A percentile compares a stretch with the other conserved stretches of the same genome.
Evolutionary conservation across 1,140 invertebrate genomes (phyloP).

Genomic region (Phymorhynchus buccinoides): DNA sequence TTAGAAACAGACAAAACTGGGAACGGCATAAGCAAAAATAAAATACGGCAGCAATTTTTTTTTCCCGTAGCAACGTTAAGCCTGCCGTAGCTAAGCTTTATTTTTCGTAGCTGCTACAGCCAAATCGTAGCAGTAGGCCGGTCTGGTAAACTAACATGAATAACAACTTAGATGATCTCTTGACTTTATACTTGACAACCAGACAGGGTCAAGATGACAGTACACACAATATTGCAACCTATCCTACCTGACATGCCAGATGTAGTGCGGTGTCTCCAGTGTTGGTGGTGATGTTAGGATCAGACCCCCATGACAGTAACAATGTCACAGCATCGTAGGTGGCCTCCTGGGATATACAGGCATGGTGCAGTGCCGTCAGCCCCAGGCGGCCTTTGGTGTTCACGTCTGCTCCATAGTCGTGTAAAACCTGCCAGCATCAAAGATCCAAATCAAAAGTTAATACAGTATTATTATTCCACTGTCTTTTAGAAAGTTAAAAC

Average conservation of each 20-base stretch:
- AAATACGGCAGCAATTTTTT: too few species aligned
- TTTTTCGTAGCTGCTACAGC: too few species aligned
- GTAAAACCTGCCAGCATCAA: conserved; percentile 43
- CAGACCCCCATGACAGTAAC: conserved; percentile 37
- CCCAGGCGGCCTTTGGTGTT: conserved; percentile 33
- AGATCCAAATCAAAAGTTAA: too few species aligned
- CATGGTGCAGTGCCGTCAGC: conserved; percentile 39
- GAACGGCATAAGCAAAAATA: too few species aligned
- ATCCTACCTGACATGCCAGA: conserved; percentile 40
- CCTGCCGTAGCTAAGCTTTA: too few species aligned
- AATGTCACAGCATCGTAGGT: conserved; percentile 3
- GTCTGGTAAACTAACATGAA: not conserved
- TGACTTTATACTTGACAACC: too few species aligned
- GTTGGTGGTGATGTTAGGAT: conserved; percentile 26
- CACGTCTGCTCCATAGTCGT: conserved; percentile 36
- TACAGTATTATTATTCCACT: too few species aligned
- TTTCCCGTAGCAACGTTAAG: too few species aligned
- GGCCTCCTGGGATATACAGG: conserved; percentile 26
- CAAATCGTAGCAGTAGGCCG: too few species aligned
- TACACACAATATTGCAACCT: not conserved
- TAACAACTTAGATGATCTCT: not conserved
- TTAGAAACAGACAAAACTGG: too few species aligned
- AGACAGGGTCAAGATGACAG: not conserved
- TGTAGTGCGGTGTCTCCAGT: conserved; percentile 30
- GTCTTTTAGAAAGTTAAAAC: too few species aligned